Percentiles rank a stretch among this genome's conserved stretches.
These are phyloP conservation scores for Erythrolamprus reginae DNA, from an alignment of 2,113 vertebrate genomes.

Conservation along the genomic window DNA sequence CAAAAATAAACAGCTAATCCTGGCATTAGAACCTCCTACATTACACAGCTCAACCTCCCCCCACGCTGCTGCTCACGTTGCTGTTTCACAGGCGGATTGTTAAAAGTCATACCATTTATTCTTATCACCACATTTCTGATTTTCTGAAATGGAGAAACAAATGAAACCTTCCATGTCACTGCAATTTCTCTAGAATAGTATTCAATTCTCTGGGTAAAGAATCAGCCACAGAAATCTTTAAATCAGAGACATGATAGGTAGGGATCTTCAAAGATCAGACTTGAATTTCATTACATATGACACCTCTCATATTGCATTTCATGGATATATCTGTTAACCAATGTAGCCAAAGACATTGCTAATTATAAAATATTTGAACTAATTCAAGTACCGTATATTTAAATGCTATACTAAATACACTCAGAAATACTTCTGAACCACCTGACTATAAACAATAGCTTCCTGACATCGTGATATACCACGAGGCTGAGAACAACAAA, in stretches of 20 bases:
- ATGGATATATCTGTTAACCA: background rate
- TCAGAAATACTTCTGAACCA: background rate
- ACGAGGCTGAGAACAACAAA: background rate
- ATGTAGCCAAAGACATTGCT: background rate
- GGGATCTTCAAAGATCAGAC: background rate
- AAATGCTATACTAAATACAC: background rate
- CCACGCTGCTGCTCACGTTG: background rate
- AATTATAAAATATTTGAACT: background rate
- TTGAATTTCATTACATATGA: background rate
- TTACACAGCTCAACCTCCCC: conserved; percentile 9
- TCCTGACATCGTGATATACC: background rate
- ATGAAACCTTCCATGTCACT: background rate
- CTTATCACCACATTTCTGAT: background rate
- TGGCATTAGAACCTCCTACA: conserved; percentile 32
- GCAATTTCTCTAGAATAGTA: background rate
- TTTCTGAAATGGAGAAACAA: background rate
- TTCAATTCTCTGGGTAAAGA: background rate
- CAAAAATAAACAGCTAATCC: conserved; percentile 56
- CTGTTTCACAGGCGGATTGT: background rate
- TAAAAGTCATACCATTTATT: background rate
- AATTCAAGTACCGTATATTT: background rate
- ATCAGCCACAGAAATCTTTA: background rate
- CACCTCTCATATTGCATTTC: background rate
- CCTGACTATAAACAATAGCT: background rate
- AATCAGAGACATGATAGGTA: background rate